Base-by-base conservation (phyloP, 2,113 vertebrate genomes). In the Sakesphorus luctuosus region DNA sequence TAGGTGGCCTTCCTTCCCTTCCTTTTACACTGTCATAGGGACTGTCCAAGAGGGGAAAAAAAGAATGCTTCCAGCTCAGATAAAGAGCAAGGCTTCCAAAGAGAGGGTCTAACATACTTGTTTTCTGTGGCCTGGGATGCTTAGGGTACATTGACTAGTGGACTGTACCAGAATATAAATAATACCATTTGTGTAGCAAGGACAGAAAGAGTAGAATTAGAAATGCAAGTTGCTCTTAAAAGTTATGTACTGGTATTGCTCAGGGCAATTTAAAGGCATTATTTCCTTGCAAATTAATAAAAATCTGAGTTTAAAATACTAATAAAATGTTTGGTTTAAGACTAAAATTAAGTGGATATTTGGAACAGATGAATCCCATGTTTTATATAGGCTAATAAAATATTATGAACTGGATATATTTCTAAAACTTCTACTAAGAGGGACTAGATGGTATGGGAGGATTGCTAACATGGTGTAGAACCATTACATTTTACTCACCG, bases 321-420 rank as follows among this genome's bases (percentile, higher is more conserved):
- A 87, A 87, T 76, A 50, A 82, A 87, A 71, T 84, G 63, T 10
- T 84, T 6, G 13, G 23, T 44, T 87, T 91, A 89, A 87, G 77
- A 83, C 62, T 79, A 93, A 53, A 24, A 62, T 20, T 58, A 66
- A 91, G 55, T 47, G 47, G 29, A n/a, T 94, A 79, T 55, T 87
- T 76, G 36, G 28, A 93, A 69, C 14, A 84, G 58, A 80, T 47
- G 12, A 87, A 74, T 91, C 11, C 11, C 14, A 9, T 72, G 17
- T 62, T 94, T 95, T 90, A 68, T 84, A n/a, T 53, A 85, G 59
- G 20, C 18, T 66, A 90, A 90, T 85, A 93, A 94, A 94, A 56
- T 61, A 76, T 50, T 95, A 82, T 58, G 38, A 79, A 83, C 25
- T 47, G 49, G 63, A 20, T 89, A 5, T 63, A 72, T 84, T 93